Conservation (phyloP, 1,140 invertebrate genomes). For the Bombus superbus region DNA sequence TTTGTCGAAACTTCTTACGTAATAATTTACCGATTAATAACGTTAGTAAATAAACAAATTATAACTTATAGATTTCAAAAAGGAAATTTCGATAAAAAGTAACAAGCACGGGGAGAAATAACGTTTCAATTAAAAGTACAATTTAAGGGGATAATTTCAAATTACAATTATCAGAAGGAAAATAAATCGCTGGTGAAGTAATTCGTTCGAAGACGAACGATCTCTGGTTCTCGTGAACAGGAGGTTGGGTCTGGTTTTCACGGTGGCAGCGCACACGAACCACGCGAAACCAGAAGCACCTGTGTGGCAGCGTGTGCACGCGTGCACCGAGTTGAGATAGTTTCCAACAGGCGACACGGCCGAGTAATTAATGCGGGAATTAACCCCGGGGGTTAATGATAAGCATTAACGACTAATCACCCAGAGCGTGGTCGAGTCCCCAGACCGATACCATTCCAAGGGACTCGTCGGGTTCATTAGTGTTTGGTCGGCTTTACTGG, state of each 20-base stretch:
- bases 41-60: too few species aligned
- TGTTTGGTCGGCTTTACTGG: slow-evolving; percentile 52
- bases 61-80: too few species aligned
- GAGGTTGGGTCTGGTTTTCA: slow-evolving; percentile 23
- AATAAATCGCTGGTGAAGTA: neutral
- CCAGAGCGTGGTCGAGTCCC: slow-evolving; percentile 53
- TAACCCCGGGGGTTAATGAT: slow-evolving; percentile 78
- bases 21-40: too few species aligned
- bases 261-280: slow-evolving; percentile 1
- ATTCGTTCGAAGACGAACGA: neutral
- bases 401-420: slow-evolving; percentile 78
- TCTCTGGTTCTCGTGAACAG: neutral
- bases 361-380: slow-evolving; percentile 75
- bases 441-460: slow-evolving; percentile 62
- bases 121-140: too few species aligned
- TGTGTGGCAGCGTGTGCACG: slow-evolving; percentile 41
- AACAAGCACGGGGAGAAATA: too few species aligned
- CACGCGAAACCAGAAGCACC: slow-evolving; percentile 40
- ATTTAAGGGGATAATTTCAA: neutral
- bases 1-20: too few species aligned
- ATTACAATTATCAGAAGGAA: neutral
- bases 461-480: slow-evolving; percentile 64
- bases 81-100: too few species aligned
- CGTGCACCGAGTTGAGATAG: slow-evolving; percentile 51
- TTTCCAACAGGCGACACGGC: slow-evolving; percentile 58